Conservation (phyloP, 2,888 invertebrate genomes). For the Chelonus formosanus region DNA sequence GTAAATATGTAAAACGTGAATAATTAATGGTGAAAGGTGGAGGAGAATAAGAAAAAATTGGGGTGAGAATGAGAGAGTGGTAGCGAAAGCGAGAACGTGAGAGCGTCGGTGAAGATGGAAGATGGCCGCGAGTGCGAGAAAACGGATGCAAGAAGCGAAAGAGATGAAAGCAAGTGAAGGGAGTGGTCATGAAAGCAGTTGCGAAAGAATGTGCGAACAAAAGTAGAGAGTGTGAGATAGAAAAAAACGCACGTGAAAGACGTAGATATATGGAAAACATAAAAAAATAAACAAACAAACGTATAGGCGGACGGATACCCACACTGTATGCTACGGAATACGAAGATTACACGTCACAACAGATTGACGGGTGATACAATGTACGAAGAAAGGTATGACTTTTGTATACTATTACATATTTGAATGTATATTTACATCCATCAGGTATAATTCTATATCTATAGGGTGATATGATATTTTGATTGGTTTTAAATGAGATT, state of each 20-base stretch:
- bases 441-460: slow-evolving; percentile 55
- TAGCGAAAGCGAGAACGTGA: slow-evolving; percentile 29
- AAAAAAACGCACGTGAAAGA: slow-evolving; percentile 35
- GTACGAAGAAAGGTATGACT: slow-evolving; percentile 53
- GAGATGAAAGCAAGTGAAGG: slow-evolving; percentile 22
- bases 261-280: slow-evolving; percentile 26
- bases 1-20: slow-evolving; percentile 58
- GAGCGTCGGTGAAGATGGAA: slow-evolving; percentile 25
- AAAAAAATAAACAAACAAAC: slow-evolving; percentile 32
- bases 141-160: slow-evolving; percentile 24
- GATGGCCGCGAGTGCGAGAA: slow-evolving; percentile 26
- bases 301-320: slow-evolving; percentile 43
- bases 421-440: slow-evolving; percentile 61
- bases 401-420: slow-evolving; percentile 64
- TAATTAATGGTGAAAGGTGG: slow-evolving; percentile 35
- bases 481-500: slow-evolving; percentile 64
- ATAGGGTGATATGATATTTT: slow-evolving; percentile 61
- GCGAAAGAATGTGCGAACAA: slow-evolving; percentile 31
- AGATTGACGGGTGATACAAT: slow-evolving; percentile 45
- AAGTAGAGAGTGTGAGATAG: slow-evolving; percentile 33
- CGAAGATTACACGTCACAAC: slow-evolving; percentile 43
- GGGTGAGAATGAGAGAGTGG: slow-evolving; percentile 29
- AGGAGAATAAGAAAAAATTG: slow-evolving; percentile 17
- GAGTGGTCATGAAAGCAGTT: slow-evolving; percentile 24
- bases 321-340: slow-evolving; percentile 39